Percentiles rank a stretch among this genome's conserved stretches.
Conservation (phyloP, 2,113 vertebrate genomes). For the Synchiropus splendidus region DNA sequence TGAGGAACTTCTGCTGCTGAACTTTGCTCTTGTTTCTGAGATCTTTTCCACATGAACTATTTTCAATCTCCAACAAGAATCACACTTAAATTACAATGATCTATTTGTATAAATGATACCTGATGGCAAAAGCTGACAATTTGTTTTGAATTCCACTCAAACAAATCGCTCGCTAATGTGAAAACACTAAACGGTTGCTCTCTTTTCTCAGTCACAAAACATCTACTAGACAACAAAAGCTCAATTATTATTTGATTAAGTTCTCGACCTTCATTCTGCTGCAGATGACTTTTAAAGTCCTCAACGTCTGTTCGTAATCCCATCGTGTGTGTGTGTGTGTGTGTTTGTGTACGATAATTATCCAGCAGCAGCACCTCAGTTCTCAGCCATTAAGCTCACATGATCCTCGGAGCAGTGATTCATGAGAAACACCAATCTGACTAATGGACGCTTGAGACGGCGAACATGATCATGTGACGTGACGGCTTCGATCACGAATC, state of each 20-base stretch:
- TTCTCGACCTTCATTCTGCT: conserved; percentile 4
- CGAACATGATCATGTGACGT: conserved; percentile 1
- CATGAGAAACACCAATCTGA: conserved; percentile 1
- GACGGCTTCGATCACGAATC: conserved; percentile 16
- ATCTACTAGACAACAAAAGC: neutral
- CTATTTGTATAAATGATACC: too few species aligned
- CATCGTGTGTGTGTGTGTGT: conserved; percentile 7
- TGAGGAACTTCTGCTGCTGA: too few species aligned
- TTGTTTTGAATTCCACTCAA: too few species aligned
- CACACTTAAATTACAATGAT: too few species aligned
- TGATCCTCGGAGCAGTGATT: conserved; percentile 11
- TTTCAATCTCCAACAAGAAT: too few species aligned
- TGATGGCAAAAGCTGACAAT: too few species aligned
- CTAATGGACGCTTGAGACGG: conserved; percentile 4
- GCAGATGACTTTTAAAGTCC: conserved; percentile 3
- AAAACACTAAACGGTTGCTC: too few species aligned
- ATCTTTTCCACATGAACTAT: too few species aligned
- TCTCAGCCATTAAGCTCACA: conserved; percentile 8
- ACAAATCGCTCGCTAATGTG: too few species aligned
- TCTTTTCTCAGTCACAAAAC: too few species aligned
- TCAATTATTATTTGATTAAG: neutral
- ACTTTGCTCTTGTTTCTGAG: too few species aligned
- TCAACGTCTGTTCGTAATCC: conserved; percentile 15
- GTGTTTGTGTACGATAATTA: conserved; percentile 4
- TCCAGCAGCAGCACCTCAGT: neutral